Conservation (phyloP, 2,113 vertebrate genomes). For the Oryzias curvinotus region DNA sequence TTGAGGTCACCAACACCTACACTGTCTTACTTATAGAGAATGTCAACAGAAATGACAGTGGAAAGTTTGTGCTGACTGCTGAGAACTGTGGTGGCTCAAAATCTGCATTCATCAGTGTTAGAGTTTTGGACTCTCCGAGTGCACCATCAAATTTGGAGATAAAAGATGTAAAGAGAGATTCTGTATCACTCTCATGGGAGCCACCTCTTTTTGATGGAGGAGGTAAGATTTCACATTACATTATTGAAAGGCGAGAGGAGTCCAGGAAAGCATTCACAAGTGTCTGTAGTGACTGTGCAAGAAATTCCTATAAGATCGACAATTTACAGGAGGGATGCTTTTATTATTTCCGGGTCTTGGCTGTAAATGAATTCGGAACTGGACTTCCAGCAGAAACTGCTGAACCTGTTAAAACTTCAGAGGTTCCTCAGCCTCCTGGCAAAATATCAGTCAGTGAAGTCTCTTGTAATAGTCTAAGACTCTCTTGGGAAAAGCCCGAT, state of each 20-base stretch:
- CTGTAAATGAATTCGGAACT: constrained; percentile 92
- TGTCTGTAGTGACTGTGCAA: constrained; percentile 88
- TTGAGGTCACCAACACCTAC: constrained; percentile 89
- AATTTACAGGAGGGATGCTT: constrained; percentile 92
- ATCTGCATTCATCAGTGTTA: constrained; percentile 94
- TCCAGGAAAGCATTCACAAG: constrained; percentile 92
- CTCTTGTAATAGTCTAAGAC: constrained; percentile 83
- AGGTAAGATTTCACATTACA: constrained; percentile 93
- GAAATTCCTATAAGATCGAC: constrained; percentile 90
- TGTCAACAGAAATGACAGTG: constrained; percentile 92
- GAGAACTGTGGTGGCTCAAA: constrained; percentile 92
- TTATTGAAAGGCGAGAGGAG: constrained; percentile 94
- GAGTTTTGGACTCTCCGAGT: constrained; percentile 93
- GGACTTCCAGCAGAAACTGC: constrained; percentile 85
- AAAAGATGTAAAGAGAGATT: constrained; percentile 91
- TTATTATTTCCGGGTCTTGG: constrained; percentile 94
- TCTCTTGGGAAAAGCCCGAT: constrained; percentile 96
- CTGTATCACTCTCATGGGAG: constrained; percentile 90
- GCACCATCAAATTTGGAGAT: constrained; percentile 87
- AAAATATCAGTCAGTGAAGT: constrained; percentile 89
- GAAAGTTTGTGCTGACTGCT: constrained; percentile 90
- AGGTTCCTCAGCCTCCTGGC: constrained; percentile 89
- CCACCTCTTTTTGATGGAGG: constrained; percentile 94
- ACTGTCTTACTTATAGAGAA: constrained; percentile 95
- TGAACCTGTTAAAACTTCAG: constrained; percentile 88